Percentiles rank a stretch among this genome's conserved stretches.
phyloP scores from a whole-genome alignment of 64 coral and sea anemone genomes.

The Pachyseris speciosa region DNA sequence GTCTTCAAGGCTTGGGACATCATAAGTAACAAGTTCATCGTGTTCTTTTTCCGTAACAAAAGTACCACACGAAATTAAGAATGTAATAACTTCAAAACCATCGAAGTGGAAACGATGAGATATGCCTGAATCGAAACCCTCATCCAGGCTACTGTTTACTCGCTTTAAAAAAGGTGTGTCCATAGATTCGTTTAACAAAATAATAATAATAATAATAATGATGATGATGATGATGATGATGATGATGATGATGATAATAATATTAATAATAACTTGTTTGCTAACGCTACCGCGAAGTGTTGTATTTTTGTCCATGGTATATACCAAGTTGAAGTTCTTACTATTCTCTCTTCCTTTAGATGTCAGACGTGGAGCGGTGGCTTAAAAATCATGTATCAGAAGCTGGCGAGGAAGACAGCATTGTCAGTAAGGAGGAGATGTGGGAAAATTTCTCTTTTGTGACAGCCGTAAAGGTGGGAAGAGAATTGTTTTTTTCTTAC shows the following conservation, averaged over 20 bases:
- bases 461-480: slow-evolving; percentile 13
- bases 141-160: no score
- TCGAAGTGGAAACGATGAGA: no score
- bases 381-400: slow-evolving; percentile 8
- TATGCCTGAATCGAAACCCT: no score
- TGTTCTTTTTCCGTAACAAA: background rate
- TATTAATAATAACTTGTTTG: no score
- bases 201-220: no score
- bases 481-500: slow-evolving; percentile 16
- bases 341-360: background rate
- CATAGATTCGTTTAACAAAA: background rate
- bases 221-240: no score
- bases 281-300: no score
- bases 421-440: slow-evolving; percentile 6
- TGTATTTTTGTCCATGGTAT: background rate
- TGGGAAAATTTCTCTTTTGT: slow-evolving; percentile 15
- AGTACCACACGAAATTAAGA: background rate
- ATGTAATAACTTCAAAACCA: no score
- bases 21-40: background rate
- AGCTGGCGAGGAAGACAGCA: background rate
- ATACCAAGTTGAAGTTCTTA: background rate
- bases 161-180: no score
- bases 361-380: slow-evolving; percentile 15
- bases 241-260: no score
- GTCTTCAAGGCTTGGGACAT: background rate